A percentile compares a stretch with the other conserved stretches of the same genome.
These are phyloP conservation scores for Ia io DNA, from an alignment of 2,113 vertebrate species.

Conservation along the genomic window DNA sequence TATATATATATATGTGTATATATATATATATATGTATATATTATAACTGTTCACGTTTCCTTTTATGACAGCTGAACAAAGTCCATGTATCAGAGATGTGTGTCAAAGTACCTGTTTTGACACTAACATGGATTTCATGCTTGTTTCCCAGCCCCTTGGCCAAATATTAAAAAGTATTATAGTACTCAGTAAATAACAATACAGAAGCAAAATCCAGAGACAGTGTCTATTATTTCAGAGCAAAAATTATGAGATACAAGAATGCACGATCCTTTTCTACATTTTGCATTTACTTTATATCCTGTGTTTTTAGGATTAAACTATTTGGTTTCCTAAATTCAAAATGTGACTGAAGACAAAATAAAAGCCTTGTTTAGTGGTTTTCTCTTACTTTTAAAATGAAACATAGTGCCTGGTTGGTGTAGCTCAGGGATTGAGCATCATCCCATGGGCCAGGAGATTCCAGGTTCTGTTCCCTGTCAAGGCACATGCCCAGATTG, in stretches of 20 bases:
- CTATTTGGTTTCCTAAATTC: neutral
- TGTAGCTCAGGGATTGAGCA: no score
- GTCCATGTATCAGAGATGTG: constrained; percentile 34
- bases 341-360: neutral
- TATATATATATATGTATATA: neutral
- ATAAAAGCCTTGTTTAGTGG: neutral
- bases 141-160: constrained; percentile 49
- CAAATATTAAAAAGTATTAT: constrained; percentile 55
- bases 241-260: constrained; percentile 29
- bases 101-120: constrained; percentile 62
- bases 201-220: constrained; percentile 32
- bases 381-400: constrained; percentile 33
- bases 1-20: no score
- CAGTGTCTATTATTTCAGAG: constrained; percentile 24
- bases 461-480: no score
- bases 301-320: constrained; percentile 18
- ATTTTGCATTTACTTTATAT: constrained; percentile 1
- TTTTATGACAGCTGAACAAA: constrained; percentile 49
- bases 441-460: no score
- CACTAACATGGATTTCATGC: constrained; percentile 60
- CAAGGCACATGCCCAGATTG: no score
- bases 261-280: neutral
- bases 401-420: no score
- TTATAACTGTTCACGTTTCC: constrained; percentile 30
- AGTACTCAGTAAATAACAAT: constrained; percentile 21